Conservation (phyloP, 2,888 invertebrate species). For the Spisula solida region DNA sequence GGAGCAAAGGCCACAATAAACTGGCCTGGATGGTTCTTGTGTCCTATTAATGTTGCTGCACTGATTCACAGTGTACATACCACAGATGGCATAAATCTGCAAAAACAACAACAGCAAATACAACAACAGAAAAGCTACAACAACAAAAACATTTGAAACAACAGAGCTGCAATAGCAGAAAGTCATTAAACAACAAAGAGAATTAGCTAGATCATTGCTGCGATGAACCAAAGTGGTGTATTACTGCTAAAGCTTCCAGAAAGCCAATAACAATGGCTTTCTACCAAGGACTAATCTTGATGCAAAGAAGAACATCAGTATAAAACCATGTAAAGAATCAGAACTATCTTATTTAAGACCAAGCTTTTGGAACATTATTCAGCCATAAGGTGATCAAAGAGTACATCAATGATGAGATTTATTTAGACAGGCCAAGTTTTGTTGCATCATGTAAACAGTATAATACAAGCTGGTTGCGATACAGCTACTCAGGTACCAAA, state of each 20-base stretch:
- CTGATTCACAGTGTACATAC: no score
- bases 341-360: not conserved
- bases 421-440: not conserved
- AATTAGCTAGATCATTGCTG: not conserved
- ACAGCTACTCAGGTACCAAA: not conserved
- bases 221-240: not conserved
- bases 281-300: not conserved
- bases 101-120: no score
- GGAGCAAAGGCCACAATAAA: no score
- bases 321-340: not conserved
- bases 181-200: not conserved
- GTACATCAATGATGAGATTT: not conserved
- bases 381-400: not conserved
- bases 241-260: conserved; percentile 14
- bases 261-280: not conserved
- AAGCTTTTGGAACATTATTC: not conserved
- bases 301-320: not conserved
- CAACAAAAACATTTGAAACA: no score
- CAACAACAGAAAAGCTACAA: no score
- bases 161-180: not conserved
- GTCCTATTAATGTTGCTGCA: no score
- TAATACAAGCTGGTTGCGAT: not conserved
- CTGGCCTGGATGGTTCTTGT: no score
- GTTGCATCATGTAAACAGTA: not conserved
- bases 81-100: no score